Base-by-base conservation (phyloP, 2,113 vertebrate species). In the Macaca nemestrina region DNA sequence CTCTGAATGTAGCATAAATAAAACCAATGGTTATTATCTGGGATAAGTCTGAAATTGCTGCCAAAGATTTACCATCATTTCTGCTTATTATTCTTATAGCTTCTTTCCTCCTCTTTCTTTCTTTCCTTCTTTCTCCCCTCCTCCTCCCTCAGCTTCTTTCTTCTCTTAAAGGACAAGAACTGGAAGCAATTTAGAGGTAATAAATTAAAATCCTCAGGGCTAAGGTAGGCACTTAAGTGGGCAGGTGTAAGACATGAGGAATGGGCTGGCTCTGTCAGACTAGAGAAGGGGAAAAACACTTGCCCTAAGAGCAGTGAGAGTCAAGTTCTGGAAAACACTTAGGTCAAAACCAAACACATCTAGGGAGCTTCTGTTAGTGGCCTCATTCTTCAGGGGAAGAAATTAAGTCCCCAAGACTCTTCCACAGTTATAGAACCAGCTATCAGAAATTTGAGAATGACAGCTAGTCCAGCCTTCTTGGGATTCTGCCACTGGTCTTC, bases 371-470 rank as follows among this genome's bases (percentile, higher is more conserved):
- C 48, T 73, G 14, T 67, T 48, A 30, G 43, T 10, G 40, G 14
- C 16, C 43, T 79, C 22, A 48, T 73, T 80, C 82, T 78, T 90
- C 43, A 57, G 25, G 22, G 72, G 81, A 97, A 68, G 79, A 86
- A 90, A 87, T 90, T 83, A 73, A 88, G 87, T 27, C 40, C 20
- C 43, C 78, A 18, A 40, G 52, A 43, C 57, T 87, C 38, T 94
- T 68, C 32, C 50, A 40, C 67, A 72, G 32, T 81, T 81, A 67
- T 18, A 86, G 55, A 84, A 88, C 9, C 32, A 81, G 86, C 89
- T 82, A 59, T n/a, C 93, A 79, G 86, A 93, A 79, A 76, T 38
- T 88, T 88, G 64, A 91, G 32, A 84, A 61, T 81, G 67, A 72
- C 78, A 75, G 25, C 27, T n/a, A 12, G 48, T 83, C 38, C 52